phyloP scores from a whole-genome alignment of 2,888 invertebrate genomes.

The Arge pagana region DNA sequence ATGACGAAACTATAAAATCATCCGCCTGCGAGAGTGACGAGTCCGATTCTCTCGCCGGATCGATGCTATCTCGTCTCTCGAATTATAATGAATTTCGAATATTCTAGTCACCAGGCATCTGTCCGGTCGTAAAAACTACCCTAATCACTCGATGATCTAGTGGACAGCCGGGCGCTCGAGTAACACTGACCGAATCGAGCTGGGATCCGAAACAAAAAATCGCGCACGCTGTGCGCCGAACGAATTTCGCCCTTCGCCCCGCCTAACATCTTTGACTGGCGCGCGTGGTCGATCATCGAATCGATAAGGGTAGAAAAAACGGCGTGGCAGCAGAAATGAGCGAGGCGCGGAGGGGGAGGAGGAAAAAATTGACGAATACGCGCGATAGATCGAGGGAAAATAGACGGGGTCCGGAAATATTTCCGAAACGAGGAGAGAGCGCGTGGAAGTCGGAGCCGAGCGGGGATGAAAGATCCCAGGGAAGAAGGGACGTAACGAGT shows the following conservation, averaged over 20 bases:
- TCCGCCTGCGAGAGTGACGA: no score
- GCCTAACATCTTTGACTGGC: neutral
- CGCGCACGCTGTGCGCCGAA: no score
- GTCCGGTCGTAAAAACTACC: slow-evolving; percentile 1
- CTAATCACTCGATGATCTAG: slow-evolving; percentile 5
- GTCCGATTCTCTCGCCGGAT: no score
- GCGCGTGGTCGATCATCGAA: no score
- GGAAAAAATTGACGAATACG: neutral
- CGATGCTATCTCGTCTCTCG: no score
- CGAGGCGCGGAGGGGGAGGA: no score
- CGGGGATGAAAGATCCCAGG: neutral
- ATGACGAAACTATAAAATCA: no score
- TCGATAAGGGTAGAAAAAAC: no score
- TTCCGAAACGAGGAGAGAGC: neutral
- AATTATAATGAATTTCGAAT: slow-evolving; percentile 12
- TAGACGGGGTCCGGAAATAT: neutral
- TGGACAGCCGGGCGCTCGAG: neutral
- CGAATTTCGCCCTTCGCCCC: no score
- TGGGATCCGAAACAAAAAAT: neutral
- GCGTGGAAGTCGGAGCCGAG: neutral
- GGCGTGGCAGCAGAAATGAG: no score
- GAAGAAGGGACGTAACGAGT: no score
- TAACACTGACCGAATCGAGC: slow-evolving; percentile 2
- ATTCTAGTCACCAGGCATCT: slow-evolving; percentile 18
- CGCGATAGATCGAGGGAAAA: neutral